A percentile compares a stretch with the other conserved stretches of the same genome.
These are phyloP conservation scores for Phalanger gymnotis DNA, from an alignment of 2,797 vertebrate genomes.

Conservation along the genomic window DNA sequence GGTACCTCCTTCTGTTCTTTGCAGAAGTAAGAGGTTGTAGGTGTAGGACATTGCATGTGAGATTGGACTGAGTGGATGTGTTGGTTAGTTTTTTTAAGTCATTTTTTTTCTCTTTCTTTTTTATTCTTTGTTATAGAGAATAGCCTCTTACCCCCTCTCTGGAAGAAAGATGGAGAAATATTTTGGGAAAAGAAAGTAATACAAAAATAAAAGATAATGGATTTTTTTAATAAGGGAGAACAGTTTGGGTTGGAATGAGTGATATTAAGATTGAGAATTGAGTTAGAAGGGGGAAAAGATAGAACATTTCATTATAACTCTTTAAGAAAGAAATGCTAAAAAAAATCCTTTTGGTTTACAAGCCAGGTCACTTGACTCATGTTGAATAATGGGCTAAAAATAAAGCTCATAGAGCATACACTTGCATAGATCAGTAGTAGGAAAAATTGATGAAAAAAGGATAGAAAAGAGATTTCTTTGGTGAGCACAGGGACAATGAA, in stretches of 20 bases:
- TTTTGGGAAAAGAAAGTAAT: neutral
- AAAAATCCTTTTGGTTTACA: neutral
- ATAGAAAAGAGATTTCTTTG: constrained; percentile 11
- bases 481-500: neutral
- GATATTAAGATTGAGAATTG: constrained; percentile 24
- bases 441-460: neutral
- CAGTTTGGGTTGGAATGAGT: neutral
- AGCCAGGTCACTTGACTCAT: constrained; percentile 6
- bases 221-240: constrained; percentile 1
- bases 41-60: neutral
- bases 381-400: neutral
- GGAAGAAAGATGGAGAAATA: neutral
- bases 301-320: neutral
- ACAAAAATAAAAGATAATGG: neutral
- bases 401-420: constrained; percentile 9
- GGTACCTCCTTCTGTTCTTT: neutral
- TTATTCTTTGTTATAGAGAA: neutral
- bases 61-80: neutral
- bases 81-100: neutral
- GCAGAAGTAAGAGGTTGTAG: neutral
- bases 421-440: neutral
- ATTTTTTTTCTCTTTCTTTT: neutral
- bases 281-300: constrained; percentile 27
- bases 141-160: neutral
- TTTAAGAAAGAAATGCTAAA: neutral